Evolutionary conservation across 2,888 invertebrate species (phyloP).

Genomic region (Leptopilina syphax): DNA sequence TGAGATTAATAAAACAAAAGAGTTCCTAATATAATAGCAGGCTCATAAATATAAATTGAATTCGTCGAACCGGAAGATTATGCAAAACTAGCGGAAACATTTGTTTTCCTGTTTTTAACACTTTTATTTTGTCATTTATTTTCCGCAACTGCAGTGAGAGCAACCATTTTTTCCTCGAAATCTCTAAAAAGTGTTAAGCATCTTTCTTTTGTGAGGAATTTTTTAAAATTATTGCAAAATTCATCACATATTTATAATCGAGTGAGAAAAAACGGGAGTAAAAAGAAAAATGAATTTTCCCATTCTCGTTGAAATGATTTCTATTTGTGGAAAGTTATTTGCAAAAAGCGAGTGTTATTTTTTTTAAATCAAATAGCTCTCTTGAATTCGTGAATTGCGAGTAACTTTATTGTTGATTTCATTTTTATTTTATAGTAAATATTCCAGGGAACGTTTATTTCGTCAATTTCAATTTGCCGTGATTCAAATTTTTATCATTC

Average conservation of each 20-base stretch:
- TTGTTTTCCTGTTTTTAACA: constrained; percentile 3
- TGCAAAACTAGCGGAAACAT: constrained; percentile 16
- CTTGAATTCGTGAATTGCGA: too few relatives aligned
- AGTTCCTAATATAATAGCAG: neutral
- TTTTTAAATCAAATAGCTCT: too few relatives aligned
- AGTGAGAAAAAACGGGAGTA: neutral
- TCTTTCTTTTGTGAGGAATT: neutral
- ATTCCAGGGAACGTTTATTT: too few relatives aligned
- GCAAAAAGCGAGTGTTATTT: too few relatives aligned
- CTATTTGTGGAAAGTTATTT: too few relatives aligned
- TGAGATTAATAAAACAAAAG: neutral
- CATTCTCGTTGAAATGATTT: too few relatives aligned
- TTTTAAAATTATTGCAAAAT: neutral
- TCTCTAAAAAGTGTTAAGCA: neutral
- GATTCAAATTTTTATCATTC: too few relatives aligned
- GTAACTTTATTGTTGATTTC: too few relatives aligned
- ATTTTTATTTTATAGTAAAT: too few relatives aligned
- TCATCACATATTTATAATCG: neutral
- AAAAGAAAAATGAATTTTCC: too few relatives aligned
- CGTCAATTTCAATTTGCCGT: too few relatives aligned
- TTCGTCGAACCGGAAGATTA: constrained; percentile 24
- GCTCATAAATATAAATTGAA: constrained; percentile 37
- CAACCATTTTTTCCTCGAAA: neutral
- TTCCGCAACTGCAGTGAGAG: neutral
- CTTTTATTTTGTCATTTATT: constrained; percentile 5